Evolutionary conservation across 1,140 invertebrate species (phyloP).

Genomic region (Drosophila sechellia): DNA sequence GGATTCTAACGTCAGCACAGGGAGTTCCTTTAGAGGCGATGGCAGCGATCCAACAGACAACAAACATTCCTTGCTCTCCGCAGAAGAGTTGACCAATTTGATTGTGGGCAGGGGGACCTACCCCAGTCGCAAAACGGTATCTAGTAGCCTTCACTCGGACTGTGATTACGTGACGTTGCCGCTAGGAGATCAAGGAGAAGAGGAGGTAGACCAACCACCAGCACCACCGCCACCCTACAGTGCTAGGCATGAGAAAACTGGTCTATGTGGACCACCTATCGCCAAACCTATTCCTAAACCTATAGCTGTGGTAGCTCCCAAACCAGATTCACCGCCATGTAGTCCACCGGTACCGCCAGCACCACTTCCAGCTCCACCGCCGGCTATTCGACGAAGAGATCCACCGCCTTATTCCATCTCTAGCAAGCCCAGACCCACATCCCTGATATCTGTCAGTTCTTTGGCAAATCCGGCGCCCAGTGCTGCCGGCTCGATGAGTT

Average conservation of each 20-base stretch:
- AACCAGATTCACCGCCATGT: conserved; percentile 34
- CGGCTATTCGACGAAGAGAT: conserved; percentile 72
- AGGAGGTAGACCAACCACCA: conserved; percentile 84
- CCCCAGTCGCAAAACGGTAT: conserved; percentile 91
- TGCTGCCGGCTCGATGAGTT: conserved; percentile 61
- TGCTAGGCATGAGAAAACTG: conserved; percentile 83
- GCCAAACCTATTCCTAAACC: conserved; percentile 33
- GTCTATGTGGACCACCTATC: conserved; percentile 72
- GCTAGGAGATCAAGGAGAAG: conserved; percentile 86
- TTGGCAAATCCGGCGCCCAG: conserved; percentile 46
- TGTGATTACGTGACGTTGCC: conserved; percentile 95
- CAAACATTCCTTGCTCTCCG: conserved; percentile 90
- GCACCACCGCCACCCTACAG: conserved; percentile 86
- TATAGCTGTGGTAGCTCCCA: conserved; percentile 29
- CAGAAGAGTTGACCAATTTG: conserved; percentile 91
- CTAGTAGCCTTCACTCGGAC: conserved; percentile 93
- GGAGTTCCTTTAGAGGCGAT: conserved; percentile 92
- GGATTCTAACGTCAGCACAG: conserved; percentile 90
- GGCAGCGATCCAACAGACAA: conserved; percentile 93
- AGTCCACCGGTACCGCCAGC: conserved; percentile 20
- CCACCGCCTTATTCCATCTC: conserved; percentile 86
- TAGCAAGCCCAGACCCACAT: conserved; percentile 84
- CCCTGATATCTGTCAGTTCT: conserved; percentile 74
- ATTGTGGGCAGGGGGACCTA: conserved; percentile 91
- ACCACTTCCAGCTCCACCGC: conserved; percentile 14